Percentiles rank a stretch among this genome's conserved stretches.
phyloP scores from a whole-genome alignment of 2,797 vertebrate genomes.

The Pseudopleuronectes americanus region DNA sequence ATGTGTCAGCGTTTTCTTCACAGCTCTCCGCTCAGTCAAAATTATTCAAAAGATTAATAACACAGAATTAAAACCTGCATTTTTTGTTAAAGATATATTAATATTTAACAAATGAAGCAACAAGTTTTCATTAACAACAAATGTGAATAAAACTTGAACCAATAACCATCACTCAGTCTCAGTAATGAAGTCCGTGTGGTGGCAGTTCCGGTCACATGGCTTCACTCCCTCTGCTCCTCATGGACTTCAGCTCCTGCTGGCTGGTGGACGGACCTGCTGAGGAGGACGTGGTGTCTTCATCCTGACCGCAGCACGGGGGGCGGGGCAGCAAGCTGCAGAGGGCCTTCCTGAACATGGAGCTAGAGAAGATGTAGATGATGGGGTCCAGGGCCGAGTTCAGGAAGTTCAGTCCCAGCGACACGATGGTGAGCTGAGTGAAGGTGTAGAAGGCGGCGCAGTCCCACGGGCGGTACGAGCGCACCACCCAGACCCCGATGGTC shows the following conservation, averaged over 20 bases:
- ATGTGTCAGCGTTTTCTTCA: too few relatives aligned
- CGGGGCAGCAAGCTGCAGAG: constrained; percentile 52
- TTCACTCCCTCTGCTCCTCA: constrained; percentile 6
- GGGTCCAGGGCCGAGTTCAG: constrained; percentile 83
- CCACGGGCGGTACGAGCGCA: constrained; percentile 40
- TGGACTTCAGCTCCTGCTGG: constrained; percentile 56
- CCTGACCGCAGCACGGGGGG: constrained; percentile 11
- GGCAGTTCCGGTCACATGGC: not conserved
- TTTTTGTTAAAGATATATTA: too few relatives aligned
- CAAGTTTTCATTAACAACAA: too few relatives aligned
- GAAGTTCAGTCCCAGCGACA: constrained; percentile 80
- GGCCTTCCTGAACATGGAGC: constrained; percentile 71
- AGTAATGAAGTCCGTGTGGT: not conserved
- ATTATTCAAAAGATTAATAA: too few relatives aligned
- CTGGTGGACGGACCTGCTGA: constrained; percentile 46
- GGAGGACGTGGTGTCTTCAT: rapidly evolving
- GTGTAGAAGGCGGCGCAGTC: constrained; percentile 70
- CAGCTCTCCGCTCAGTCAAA: too few relatives aligned
- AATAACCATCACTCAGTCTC: too few relatives aligned
- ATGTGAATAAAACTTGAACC: too few relatives aligned
- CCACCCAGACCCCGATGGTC: constrained; percentile 70
- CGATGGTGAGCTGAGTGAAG: constrained; percentile 73
- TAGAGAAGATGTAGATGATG: constrained; percentile 79
- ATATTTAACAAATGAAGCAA: too few relatives aligned
- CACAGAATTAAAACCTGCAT: too few relatives aligned